Conservation (phyloP, 2,113 vertebrate genomes). For the Bujurquina vittata region DNA sequence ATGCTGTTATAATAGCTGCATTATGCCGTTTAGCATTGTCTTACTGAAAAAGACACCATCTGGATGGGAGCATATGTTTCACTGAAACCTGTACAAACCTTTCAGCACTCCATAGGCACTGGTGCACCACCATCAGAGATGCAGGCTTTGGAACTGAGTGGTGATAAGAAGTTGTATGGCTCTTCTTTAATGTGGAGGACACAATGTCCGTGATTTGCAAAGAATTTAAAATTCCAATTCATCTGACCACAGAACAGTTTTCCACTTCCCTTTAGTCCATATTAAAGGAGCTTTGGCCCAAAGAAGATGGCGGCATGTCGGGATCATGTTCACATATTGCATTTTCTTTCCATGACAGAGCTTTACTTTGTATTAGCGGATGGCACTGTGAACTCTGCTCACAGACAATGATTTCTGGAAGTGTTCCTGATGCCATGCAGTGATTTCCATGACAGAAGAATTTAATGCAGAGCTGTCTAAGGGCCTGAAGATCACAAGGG, state of each 20-base stretch:
- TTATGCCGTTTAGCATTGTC: too few species aligned
- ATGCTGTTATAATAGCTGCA: too few species aligned
- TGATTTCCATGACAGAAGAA: too few species aligned
- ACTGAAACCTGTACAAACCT: too few species aligned
- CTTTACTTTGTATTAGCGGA: neutral
- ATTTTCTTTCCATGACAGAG: neutral
- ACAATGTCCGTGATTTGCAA: neutral
- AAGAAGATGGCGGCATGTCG: neutral
- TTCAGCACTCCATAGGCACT: too few species aligned
- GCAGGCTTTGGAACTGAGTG: neutral
- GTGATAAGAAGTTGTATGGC: neutral
- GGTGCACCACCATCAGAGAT: too few species aligned
- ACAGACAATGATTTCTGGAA: neutral
- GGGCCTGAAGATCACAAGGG: too few species aligned
- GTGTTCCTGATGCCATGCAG: too few species aligned
- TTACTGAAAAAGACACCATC: too few species aligned
- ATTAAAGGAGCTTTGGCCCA: neutral
- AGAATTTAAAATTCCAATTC: neutral
- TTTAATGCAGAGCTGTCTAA: too few species aligned
- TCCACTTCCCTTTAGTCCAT: neutral
- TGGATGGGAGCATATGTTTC: too few species aligned
- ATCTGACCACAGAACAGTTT: neutral
- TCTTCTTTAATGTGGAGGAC: neutral
- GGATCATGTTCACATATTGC: neutral
- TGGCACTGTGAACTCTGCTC: neutral